A percentile compares a stretch with the other conserved stretches of the same genome.
Conservation (phyloP, 2,797 vertebrate species). For the Benthosema pterotum region DNA sequence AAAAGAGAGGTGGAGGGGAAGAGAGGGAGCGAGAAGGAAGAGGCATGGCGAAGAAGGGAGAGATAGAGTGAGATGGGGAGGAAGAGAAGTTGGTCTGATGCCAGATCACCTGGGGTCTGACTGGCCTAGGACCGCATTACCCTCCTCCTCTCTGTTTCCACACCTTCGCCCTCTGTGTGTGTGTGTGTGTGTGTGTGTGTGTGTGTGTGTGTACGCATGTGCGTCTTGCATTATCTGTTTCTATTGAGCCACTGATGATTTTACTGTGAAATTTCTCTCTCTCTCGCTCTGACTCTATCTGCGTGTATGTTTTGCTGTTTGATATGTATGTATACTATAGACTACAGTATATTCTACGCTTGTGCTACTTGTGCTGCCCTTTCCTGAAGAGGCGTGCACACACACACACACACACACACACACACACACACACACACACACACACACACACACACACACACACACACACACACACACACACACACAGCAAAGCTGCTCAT, state of each 20-base stretch:
- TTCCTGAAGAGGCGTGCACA: too few species aligned
- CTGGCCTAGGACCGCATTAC: constrained; percentile 43
- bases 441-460: neutral
- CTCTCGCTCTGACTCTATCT: neutral
- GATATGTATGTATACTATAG: neutral
- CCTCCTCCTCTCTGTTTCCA: constrained; percentile 4
- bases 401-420: too few species aligned
- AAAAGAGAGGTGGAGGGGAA: neutral
- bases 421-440: constrained; percentile 11
- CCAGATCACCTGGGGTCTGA: constrained; percentile 26
- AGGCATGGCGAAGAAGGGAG: neutral
- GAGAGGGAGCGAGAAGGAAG: neutral
- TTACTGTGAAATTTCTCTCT: constrained; percentile 3
- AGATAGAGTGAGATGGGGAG: neutral
- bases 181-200: constrained; percentile 12
- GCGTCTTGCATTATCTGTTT: neutral
- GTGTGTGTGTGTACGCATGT: neutral
- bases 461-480: constrained; percentile 12
- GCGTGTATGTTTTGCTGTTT: neutral
- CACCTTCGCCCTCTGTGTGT: neutral
- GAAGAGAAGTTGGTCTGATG: constrained; percentile 9
- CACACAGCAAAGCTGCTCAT: neutral
- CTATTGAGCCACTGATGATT: neutral
- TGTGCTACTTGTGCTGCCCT: too few species aligned
- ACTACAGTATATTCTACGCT: neutral